A percentile compares a stretch with the other conserved stretches of the same genome.
Conservation (phyloP, 2,113 vertebrate species). For the Pelobates fuscus region DNA sequence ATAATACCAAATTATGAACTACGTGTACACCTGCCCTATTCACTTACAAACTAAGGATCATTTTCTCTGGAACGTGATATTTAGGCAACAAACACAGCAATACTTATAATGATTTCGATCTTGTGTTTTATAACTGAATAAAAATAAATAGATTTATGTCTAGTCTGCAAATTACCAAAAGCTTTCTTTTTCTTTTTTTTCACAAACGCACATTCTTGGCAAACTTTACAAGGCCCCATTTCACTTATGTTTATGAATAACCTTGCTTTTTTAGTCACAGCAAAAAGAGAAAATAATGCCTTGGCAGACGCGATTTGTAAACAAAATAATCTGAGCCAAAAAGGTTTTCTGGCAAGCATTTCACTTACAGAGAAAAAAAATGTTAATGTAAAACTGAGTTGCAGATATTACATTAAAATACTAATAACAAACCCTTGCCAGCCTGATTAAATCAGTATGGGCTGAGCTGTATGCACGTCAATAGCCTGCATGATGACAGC, state of each 20-base stretch:
- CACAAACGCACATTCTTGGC: conserved; percentile 33
- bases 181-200: conserved; percentile 13
- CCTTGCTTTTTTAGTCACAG: conserved; percentile 38
- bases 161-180: conserved; percentile 30
- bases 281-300: conserved; percentile 40
- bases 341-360: conserved; percentile 41
- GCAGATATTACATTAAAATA: conserved; percentile 33
- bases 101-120: conserved; percentile 8
- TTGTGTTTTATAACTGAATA: neutral
- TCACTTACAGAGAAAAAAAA: conserved; percentile 18
- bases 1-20: too few species aligned
- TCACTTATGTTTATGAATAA: conserved; percentile 42
- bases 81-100: neutral
- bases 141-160: conserved; percentile 39
- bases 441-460: conserved; percentile 23
- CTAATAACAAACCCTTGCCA: conserved; percentile 33
- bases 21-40: neutral
- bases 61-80: neutral
- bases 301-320: conserved; percentile 42
- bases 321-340: conserved; percentile 42
- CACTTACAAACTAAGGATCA: conserved; percentile 8
- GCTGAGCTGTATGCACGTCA: conserved; percentile 3
- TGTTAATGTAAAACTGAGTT: conserved; percentile 37
- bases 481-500: conserved; percentile 15
- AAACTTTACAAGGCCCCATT: conserved; percentile 13